Evolutionary conservation across 2,113 vertebrate species (phyloP).

Genomic region (Nesoenas mayeri): DNA sequence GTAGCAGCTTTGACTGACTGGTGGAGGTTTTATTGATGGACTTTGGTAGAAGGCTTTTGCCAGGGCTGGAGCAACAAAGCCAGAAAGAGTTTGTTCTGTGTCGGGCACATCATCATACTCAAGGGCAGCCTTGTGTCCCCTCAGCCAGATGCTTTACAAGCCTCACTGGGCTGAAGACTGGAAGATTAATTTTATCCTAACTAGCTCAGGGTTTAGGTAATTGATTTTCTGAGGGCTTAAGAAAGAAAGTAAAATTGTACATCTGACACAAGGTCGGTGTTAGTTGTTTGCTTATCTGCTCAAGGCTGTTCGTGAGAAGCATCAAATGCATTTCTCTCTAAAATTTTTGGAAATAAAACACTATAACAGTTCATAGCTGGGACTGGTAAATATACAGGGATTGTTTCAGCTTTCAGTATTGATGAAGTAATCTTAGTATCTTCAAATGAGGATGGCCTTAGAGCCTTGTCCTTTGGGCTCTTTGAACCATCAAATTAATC

Average conservation of each 20-base stretch:
- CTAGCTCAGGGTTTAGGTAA: background rate
- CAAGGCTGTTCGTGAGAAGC: background rate
- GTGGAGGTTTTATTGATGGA: background rate
- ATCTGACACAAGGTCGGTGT: conserved; percentile 5
- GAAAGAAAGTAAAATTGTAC: conserved; percentile 35
- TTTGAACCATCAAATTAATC: conserved; percentile 18
- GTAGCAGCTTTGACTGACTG: background rate
- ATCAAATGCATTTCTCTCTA: conserved; percentile 41
- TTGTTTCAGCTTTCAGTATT: conserved; percentile 26
- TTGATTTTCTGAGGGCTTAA: conserved; percentile 46
- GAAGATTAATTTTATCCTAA: conserved; percentile 9
- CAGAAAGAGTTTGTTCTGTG: background rate
- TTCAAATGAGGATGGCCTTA: background rate
- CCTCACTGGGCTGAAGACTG: background rate
- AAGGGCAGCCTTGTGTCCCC: background rate
- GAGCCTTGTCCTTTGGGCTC: background rate
- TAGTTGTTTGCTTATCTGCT: conserved; percentile 34
- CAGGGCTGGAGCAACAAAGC: background rate
- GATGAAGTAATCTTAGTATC: conserved; percentile 15
- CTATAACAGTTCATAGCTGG: background rate
- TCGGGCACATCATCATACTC: background rate
- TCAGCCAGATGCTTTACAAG: background rate
- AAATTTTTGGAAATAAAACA: conserved; percentile 22
- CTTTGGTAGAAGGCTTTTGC: background rate
- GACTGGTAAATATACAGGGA: background rate